Base-by-base conservation (phyloP, 1,140 invertebrate species). In the Drosophila hydei region DNA sequence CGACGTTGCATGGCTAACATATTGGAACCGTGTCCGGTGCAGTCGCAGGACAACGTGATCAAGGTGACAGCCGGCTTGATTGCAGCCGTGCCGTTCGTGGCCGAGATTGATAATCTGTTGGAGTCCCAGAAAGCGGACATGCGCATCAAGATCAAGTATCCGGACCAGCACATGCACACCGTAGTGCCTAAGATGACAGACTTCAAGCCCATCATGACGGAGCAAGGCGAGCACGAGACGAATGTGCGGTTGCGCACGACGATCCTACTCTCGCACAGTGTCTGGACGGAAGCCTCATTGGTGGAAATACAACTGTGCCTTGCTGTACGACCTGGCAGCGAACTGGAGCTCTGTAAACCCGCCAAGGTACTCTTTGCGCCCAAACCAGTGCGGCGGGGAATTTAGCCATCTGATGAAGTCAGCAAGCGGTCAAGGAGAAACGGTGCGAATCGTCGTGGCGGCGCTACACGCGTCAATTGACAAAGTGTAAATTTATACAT, bases 21-120 rank as follows among this genome's bases (percentile, higher is more conserved):
- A 51, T 93, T 96, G 51, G 97, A 98, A 87, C 98, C 98, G 8
- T 94, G 95, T 65, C 95, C 94, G 3, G 94, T 96, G 78, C 94
- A 94, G 14, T 88, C 89, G 14, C 93, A 93, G 69, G 98, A 99
- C 90, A 95, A 94, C 55, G 95, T 97, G 6, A 91, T 98, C n/a
- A 98, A 98, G 91, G 98, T 99, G 87, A 97, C 97, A 16, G 97
- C 98, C 0, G 98, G 98, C 0, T 93, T 99, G 0, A 94, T 98
- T 21, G 94, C 97, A 30, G 96, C 96, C 16, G 95, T 99, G 23
- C 95, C 95, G 8, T 92, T 99, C 36, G 96, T 98, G 81, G 97
- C 96, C 0, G 96, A 97, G 90, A 94, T 99, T 64, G 93, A 94
- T 45, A 95, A 98, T 92, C 92, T 98, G 47, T 93, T 94, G 18